A percentile compares a stretch with the other conserved stretches of the same genome.
phyloP scores from a whole-genome alignment of 2,113 vertebrate genomes.

The Equus quagga region DNA sequence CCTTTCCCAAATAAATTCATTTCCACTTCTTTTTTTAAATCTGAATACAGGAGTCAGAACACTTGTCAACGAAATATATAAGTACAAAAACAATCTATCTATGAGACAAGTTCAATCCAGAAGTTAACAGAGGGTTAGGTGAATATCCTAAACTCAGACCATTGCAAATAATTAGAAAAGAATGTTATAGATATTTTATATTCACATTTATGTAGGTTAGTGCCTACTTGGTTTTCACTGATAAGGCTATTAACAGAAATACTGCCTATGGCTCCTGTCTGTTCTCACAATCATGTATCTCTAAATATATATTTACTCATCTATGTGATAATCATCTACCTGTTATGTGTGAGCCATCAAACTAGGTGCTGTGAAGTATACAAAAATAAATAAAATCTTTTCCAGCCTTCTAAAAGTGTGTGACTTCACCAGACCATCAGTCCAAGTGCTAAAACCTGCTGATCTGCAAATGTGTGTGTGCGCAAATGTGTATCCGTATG shows the following conservation, averaged over 20 bases:
- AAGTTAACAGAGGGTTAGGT: constrained; percentile 5
- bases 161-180: not conserved
- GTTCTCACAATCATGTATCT: not conserved
- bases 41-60: not conserved
- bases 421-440: not conserved
- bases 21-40: not conserved
- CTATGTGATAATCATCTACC: not conserved
- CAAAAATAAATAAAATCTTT: not conserved
- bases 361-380: not conserved
- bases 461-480: not conserved
- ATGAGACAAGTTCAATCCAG: constrained; percentile 11
- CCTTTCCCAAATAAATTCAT: constrained; percentile 35
- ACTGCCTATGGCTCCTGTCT: not conserved
- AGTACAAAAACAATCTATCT: not conserved
- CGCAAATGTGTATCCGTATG: too few relatives aligned
- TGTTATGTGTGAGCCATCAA: not conserved
- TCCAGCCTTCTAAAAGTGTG: not conserved
- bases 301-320: not conserved
- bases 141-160: constrained; percentile 45
- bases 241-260: not conserved
- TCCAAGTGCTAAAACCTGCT: not conserved
- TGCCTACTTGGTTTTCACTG: not conserved
- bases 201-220: not conserved
- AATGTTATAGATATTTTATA: not conserved
- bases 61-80: not conserved